Conservation (phyloP, 1,140 invertebrate genomes). For the Zaprionus davidi region DNA sequence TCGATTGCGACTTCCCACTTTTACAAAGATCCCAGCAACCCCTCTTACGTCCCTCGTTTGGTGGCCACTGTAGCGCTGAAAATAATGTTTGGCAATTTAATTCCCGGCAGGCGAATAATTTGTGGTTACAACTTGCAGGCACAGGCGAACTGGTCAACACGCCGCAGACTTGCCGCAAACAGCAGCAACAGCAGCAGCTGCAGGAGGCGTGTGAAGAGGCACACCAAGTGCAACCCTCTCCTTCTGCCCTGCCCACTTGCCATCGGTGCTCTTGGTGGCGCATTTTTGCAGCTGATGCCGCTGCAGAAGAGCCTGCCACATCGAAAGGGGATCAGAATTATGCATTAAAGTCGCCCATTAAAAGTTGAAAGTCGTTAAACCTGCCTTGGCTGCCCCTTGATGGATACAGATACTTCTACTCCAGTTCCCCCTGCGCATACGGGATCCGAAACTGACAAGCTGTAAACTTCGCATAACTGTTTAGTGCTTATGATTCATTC, state of each 20-base stretch:
- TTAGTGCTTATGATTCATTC: slow-evolving; percentile 31
- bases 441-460: slow-evolving; percentile 11
- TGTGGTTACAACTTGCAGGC: slow-evolving; percentile 3
- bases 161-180: slow-evolving; percentile 5
- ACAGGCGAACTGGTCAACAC: slow-evolving; percentile 1
- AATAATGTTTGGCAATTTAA: slow-evolving; percentile 7
- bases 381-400: background rate
- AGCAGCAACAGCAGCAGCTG: background rate
- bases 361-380: slow-evolving; percentile 7
- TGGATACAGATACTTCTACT: background rate
- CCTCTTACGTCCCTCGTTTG: background rate
- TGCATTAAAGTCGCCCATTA: slow-evolving; percentile 5
- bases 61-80: background rate
- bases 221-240: background rate
- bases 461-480: slow-evolving; percentile 9
- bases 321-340: background rate
- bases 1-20: background rate
- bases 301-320: background rate
- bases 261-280: background rate
- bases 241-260: background rate
- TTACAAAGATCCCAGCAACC: background rate
- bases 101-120: slow-evolving; percentile 4
- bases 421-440: background rate
- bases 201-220: background rate
- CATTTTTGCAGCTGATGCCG: slow-evolving; percentile 1